Conservation (phyloP, 2,797 vertebrate species). For the Bradypodion ventrale region DNA sequence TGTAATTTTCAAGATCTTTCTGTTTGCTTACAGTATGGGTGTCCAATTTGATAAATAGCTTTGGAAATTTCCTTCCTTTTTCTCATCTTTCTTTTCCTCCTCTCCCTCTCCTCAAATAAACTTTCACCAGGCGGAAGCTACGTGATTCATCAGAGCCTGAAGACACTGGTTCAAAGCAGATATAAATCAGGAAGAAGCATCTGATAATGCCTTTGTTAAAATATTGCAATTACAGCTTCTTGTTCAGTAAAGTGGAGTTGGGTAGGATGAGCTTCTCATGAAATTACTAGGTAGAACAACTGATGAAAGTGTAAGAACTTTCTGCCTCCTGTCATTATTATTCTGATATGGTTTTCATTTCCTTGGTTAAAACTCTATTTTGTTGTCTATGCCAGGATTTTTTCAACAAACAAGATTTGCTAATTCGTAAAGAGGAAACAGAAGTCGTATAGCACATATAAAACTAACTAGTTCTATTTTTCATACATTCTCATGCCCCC, state of each 20-base stretch:
- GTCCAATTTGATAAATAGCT: slow-evolving; percentile 76
- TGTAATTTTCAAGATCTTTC: slow-evolving; percentile 74
- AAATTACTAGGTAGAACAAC: neutral
- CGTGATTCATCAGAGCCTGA: slow-evolving; percentile 58
- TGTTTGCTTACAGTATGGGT: slow-evolving; percentile 77
- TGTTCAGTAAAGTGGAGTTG: slow-evolving; percentile 33
- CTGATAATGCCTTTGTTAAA: slow-evolving; percentile 69
- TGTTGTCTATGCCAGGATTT: too few species aligned
- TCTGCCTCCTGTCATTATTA: neutral
- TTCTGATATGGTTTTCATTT: neutral
- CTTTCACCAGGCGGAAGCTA: slow-evolving; percentile 72
- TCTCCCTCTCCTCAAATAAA: slow-evolving; percentile 26
- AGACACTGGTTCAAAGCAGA: slow-evolving; percentile 72
- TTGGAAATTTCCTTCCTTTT: slow-evolving; percentile 57
- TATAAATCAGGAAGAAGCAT: slow-evolving; percentile 73
- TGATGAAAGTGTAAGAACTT: neutral
- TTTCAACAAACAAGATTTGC: neutral
- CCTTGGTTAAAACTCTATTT: neutral
- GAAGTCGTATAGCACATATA: too few species aligned
- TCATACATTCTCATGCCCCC: too few species aligned
- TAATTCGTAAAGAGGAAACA: neutral
- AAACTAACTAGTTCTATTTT: too few species aligned
- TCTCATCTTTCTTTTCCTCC: slow-evolving; percentile 10
- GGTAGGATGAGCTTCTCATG: neutral
- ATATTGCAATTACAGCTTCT: slow-evolving; percentile 77